Conservation (phyloP, 2,113 vertebrate species). For the Cinclus cinclus region DNA sequence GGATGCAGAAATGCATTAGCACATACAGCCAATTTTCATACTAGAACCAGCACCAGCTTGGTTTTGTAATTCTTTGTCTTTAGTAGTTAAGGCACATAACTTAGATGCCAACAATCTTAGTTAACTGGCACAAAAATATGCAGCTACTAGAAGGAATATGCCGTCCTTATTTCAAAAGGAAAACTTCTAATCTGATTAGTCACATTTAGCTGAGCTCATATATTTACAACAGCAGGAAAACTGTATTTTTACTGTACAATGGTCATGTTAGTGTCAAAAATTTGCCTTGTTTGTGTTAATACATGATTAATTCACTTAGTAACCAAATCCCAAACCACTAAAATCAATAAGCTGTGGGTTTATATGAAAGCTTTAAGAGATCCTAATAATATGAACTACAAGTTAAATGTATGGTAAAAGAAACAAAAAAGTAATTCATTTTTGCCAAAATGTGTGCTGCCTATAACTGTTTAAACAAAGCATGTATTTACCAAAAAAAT, state of each 20-base stretch:
- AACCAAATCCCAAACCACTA: conserved; percentile 67
- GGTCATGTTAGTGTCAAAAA: not conserved
- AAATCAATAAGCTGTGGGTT: not conserved
- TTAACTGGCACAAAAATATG: not conserved
- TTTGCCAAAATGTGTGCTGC: not conserved
- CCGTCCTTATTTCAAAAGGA: not conserved
- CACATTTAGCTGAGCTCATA: not conserved
- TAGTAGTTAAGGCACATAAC: not conserved
- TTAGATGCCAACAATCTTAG: not conserved
- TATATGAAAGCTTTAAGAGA: not conserved
- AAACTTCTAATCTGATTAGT: not conserved
- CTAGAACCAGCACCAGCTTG: not conserved
- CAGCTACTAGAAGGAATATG: not conserved
- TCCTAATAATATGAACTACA: not conserved
- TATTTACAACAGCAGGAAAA: not conserved
- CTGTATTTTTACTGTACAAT: not conserved
- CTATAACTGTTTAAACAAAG: conserved; percentile 3
- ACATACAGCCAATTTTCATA: not conserved
- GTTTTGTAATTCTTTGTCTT: not conserved
- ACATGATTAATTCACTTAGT: not conserved
- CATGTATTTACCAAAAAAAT: not conserved
- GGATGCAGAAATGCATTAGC: not conserved
- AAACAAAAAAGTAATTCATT: not conserved
- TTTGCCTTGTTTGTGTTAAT: not conserved
- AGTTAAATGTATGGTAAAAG: not conserved